Percentiles rank a stretch among this genome's conserved stretches.
Evolutionary conservation across 2,888 invertebrate species (phyloP).

Genomic region (Colletes collaris): DNA sequence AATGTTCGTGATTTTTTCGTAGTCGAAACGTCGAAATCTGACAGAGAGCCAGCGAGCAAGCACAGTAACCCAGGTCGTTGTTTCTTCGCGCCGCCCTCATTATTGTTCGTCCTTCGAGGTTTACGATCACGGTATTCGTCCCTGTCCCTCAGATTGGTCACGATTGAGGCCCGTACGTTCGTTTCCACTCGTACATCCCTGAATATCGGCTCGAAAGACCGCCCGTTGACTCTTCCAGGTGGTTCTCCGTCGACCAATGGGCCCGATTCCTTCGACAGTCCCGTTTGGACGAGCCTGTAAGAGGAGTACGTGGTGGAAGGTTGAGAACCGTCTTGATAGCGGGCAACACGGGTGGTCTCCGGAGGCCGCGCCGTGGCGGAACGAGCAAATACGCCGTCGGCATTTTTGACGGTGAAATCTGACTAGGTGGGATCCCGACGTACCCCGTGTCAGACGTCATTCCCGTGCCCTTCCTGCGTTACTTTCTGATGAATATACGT

Average conservation of each 20-base stretch:
- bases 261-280: not conserved
- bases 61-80: slow-evolving; percentile 46
- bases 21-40: too few species aligned
- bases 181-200: slow-evolving; percentile 52
- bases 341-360: slow-evolving; percentile 80
- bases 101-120: slow-evolving; percentile 58
- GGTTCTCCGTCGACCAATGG: slow-evolving; percentile 30
- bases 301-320: slow-evolving; percentile 28
- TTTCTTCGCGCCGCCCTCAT: slow-evolving; percentile 52
- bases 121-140: slow-evolving; percentile 57
- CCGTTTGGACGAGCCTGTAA: not conserved
- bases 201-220: slow-evolving; percentile 58
- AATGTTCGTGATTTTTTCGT: too few species aligned
- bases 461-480: slow-evolving; percentile 68
- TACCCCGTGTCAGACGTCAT: slow-evolving; percentile 70
- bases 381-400: slow-evolving; percentile 82
- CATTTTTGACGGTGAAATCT: slow-evolving; percentile 81
- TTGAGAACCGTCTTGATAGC: slow-evolving; percentile 78
- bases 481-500: slow-evolving; percentile 63
- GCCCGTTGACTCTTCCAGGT: slow-evolving; percentile 47
- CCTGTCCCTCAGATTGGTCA: slow-evolving; percentile 56
- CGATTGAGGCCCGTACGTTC: slow-evolving; percentile 43
- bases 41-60: not conserved
- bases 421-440: slow-evolving; percentile 76
- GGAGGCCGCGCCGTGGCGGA: slow-evolving; percentile 79